These are phyloP conservation scores for Polymixis flavicincta DNA, from an alignment of 2,888 invertebrate species.

Conservation along the genomic window DNA sequence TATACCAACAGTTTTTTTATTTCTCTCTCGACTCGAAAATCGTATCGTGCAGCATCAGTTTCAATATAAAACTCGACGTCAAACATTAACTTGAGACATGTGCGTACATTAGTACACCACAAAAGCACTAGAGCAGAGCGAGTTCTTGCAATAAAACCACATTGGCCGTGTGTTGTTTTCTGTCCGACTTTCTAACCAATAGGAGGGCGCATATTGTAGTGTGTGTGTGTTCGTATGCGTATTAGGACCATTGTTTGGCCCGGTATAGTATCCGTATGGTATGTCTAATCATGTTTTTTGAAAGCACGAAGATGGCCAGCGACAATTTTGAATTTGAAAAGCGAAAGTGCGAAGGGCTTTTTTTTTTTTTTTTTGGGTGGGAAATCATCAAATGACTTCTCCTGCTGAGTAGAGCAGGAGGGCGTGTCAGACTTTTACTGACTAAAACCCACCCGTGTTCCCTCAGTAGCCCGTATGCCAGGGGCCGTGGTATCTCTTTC, in stretches of 20 bases:
- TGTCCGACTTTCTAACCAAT: constrained; percentile 80
- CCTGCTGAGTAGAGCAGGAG: too few relatives aligned
- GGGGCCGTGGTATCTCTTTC: too few relatives aligned
- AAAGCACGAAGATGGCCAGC: constrained; percentile 44
- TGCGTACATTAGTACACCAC: constrained; percentile 77
- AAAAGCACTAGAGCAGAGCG: constrained; percentile 81
- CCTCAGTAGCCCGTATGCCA: too few relatives aligned
- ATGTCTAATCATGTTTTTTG: constrained; percentile 62
- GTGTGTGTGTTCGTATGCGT: constrained; percentile 72
- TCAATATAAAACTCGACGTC: constrained; percentile 57
- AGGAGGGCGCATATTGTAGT: constrained; percentile 62
- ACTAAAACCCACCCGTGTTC: too few relatives aligned
- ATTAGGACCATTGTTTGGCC: constrained; percentile 76
- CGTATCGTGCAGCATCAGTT: constrained; percentile 40
- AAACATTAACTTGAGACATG: constrained; percentile 66
- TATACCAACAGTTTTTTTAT: constrained; percentile 12
- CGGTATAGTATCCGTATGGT: constrained; percentile 54
- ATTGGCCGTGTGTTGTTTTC: constrained; percentile 74
- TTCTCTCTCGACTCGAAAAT: constrained; percentile 23
- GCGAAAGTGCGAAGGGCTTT: constrained; percentile 57
- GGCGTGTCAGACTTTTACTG: too few relatives aligned
- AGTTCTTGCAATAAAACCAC: constrained; percentile 81
- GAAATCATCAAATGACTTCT: too few relatives aligned
- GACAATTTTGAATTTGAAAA: constrained; percentile 58
- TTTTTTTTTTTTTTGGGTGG: too few relatives aligned